Conservation (phyloP, 2,888 invertebrate species). For the Escarpia spicata region DNA sequence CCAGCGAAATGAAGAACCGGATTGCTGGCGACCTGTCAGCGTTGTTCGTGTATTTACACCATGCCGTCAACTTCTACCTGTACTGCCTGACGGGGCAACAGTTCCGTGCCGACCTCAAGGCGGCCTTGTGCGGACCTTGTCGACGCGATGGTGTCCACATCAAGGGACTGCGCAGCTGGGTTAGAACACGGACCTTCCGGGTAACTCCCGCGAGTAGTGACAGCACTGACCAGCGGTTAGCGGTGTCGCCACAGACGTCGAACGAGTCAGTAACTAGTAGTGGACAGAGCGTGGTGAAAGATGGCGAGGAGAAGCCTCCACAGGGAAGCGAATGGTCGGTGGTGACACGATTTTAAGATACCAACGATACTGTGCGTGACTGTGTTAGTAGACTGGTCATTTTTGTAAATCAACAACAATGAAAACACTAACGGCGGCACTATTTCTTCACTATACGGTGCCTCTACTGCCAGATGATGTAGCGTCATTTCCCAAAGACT, state of each 20-base stretch:
- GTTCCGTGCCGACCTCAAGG: conserved; percentile 36
- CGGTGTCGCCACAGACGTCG: neutral
- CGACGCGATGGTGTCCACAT: neutral
- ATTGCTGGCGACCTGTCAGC: conserved; percentile 40
- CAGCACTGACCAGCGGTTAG: neutral
- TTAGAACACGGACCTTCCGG: too few relatives aligned
- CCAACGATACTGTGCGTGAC: too few relatives aligned
- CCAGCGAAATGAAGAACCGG: conserved; percentile 33
- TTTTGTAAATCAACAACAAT: neutral
- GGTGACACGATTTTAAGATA: neutral
- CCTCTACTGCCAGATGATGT: too few relatives aligned
- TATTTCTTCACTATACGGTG: neutral
- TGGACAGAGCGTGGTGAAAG: neutral
- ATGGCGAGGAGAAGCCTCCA: neutral
- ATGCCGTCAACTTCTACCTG: conserved; percentile 43
- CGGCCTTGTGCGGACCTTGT: neutral
- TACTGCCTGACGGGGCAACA: conserved; percentile 42
- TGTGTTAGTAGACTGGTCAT: neutral
- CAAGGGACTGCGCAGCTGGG: too few relatives aligned
- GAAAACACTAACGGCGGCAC: neutral
- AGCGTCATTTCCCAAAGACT: too few relatives aligned
- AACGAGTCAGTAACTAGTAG: neutral
- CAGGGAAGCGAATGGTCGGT: neutral
- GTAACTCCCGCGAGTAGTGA: too few relatives aligned
- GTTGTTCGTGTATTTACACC: conserved; percentile 41